A percentile compares a stretch with the other conserved stretches of the same genome.
These are phyloP conservation scores for Nesometra sesokonis DNA, from an alignment of 35 echinoderm and acorn worm species.

Conservation along the genomic window DNA sequence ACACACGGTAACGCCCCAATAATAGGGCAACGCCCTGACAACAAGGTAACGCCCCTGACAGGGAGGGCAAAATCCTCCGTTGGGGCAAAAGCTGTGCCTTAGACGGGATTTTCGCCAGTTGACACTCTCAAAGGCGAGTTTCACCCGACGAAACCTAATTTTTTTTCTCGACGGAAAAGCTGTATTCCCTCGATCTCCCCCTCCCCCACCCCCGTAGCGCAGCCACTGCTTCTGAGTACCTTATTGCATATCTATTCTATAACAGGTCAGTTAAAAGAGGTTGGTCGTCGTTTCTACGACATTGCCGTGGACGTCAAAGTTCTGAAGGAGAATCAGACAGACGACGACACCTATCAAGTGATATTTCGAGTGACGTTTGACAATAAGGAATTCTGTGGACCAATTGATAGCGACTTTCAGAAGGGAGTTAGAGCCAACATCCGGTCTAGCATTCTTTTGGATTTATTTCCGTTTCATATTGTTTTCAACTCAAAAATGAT, in stretches of 20 bases:
- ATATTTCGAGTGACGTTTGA: neutral
- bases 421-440: neutral
- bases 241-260: neutral
- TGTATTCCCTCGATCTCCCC: no score
- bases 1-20: no score
- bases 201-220: no score
- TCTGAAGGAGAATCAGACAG: neutral
- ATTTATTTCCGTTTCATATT: conserved; percentile 2
- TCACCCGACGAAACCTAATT: no score
- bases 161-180: no score
- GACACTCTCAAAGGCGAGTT: no score
- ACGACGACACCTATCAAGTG: neutral
- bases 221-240: no score
- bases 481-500: conserved; percentile 6
- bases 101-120: no score
- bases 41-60: no score
- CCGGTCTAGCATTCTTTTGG: neutral
- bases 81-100: no score
- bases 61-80: no score
- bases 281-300: neutral
- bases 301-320: neutral
- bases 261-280: neutral
- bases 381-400: neutral
- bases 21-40: no score
- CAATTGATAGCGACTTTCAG: neutral